phyloP scores from a whole-genome alignment of 2,797 vertebrate species.

The Natrix natrix region DNA sequence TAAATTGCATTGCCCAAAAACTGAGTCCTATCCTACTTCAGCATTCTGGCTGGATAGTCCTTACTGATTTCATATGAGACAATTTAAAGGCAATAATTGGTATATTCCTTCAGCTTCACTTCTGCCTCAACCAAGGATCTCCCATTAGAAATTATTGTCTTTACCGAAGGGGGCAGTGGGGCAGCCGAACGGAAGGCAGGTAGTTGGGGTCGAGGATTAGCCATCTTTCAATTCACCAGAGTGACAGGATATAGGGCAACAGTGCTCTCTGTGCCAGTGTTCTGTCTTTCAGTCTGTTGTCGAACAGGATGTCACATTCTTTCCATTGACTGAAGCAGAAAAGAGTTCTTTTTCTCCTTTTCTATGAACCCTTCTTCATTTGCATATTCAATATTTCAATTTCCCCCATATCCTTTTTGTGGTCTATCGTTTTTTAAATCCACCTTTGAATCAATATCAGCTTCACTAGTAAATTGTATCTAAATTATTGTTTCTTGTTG shows the following conservation, averaged over 20 bases:
- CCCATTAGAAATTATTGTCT: background rate
- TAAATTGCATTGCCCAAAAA: background rate
- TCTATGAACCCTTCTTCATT: background rate
- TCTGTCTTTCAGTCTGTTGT: background rate
- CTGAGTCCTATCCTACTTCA: background rate
- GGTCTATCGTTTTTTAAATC: background rate
- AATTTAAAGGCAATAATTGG: background rate
- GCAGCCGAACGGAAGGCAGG: background rate
- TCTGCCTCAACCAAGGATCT: background rate
- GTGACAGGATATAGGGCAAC: background rate
- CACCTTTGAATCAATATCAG: background rate
- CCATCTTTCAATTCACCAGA: background rate
- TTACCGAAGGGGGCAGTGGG: background rate
- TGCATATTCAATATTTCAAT: background rate
- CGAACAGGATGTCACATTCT: background rate
- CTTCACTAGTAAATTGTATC: no score
- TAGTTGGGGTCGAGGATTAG: background rate
- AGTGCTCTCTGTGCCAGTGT: background rate
- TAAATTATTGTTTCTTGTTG: no score
- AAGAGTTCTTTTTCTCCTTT: background rate
- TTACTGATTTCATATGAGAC: background rate
- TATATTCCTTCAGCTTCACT: background rate
- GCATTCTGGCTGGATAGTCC: background rate
- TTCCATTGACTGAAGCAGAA: background rate
- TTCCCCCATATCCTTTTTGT: background rate